Evolutionary conservation across 2,888 invertebrate species (phyloP), one percentile per base, ranked within the genome.

Genomic region (Mythimna vitellina): DNA sequence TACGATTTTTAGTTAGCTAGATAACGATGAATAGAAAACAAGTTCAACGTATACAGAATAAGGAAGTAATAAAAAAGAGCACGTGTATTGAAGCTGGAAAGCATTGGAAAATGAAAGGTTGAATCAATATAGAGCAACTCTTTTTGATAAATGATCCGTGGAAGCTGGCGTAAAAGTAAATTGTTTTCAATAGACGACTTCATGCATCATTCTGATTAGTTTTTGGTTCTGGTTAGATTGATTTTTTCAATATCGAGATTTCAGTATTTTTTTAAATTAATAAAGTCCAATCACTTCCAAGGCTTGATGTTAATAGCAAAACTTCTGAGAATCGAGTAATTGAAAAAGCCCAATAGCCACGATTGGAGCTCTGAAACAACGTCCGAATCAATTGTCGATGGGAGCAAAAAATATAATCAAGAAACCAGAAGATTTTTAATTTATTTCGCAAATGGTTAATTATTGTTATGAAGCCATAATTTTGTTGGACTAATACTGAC

Each of bases 281-380:
- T 42, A 25, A 42, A 42, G 5, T 12, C 38, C 22, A 29, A 29
- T 32, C 22, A 35, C 12, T 58, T 51, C 35, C 25, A 35, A 10
- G 65, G n/a, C 29, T 65, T 29, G 12, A n/a, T 8, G 25, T 42
- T 9, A 65, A 56, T 29, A 46, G 20, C 12, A 14, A 35, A 60
- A 66, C 49, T 49, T 66, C 46, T 7, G 9, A 35, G 49, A 58
- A 60, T 35, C 8, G 14, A 35, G 58, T 25, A 67, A 67, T 58
- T 58, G 49, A 49, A n/a, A 61, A 51, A 12, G 25, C 42, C 20
- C 25, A 71, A 78, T 75, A 57, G 57, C 51, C 73, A 51, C 57
- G 35, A 35, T 12, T 46, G 2, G 0, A 38, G 38, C 46, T 60
- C 35, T 49, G 32, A 17, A 22, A 42, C 46, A n/a, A 14, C 17